Evolutionary conservation across 1,140 invertebrate species (phyloP).

Genomic region (Hylaeus volcanicus): DNA sequence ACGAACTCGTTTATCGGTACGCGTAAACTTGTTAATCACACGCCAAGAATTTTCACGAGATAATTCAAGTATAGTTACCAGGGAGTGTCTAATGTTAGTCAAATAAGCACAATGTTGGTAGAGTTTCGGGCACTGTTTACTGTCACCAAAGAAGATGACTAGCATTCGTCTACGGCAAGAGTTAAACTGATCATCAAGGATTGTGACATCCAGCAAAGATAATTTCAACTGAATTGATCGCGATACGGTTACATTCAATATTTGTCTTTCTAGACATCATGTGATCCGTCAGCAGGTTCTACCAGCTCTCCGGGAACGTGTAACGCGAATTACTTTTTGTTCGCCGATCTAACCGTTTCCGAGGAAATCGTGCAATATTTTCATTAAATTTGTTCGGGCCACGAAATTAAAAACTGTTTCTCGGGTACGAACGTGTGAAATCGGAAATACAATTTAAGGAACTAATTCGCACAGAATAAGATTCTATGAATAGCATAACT

Average conservation of each 20-base stretch:
- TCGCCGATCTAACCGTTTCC: no score
- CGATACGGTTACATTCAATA: conserved; percentile 22
- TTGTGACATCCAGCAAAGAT: conserved; percentile 17
- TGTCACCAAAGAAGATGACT: not conserved
- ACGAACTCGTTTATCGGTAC: not conserved
- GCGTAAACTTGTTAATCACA: not conserved
- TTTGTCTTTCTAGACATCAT: conserved; percentile 13
- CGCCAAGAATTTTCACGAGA: not conserved
- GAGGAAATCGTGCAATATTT: no score
- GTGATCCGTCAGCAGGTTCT: conserved; percentile 1
- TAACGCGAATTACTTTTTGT: not conserved
- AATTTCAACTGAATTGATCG: conserved; percentile 8
- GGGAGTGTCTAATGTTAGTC: not conserved
- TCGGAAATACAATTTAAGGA: no score
- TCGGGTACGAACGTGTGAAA: no score
- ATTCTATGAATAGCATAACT: no score
- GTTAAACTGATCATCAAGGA: not conserved
- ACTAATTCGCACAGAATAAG: no score
- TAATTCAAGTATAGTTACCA: not conserved
- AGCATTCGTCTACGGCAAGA: not conserved
- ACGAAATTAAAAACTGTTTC: no score
- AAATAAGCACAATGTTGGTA: not conserved
- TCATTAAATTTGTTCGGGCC: no score
- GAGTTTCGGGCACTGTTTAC: conserved; percentile 5
- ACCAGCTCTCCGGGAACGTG: no score